These are phyloP conservation scores for Incurvaria masculella DNA, from an alignment of 2,888 invertebrate species.

Conservation along the genomic window DNA sequence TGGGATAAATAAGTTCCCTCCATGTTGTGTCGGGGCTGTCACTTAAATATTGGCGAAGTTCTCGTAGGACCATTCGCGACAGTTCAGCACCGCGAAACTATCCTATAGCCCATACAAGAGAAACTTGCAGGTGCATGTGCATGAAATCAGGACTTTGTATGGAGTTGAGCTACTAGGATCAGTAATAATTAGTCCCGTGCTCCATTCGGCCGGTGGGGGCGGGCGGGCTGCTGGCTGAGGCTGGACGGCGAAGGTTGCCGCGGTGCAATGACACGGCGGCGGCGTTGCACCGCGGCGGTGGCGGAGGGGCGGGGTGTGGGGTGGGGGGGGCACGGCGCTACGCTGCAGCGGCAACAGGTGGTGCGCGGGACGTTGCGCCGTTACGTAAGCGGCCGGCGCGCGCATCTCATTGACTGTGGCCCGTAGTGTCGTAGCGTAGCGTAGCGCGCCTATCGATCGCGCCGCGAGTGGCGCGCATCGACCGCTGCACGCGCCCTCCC, in stretches of 20 bases:
- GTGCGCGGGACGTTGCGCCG: constrained; percentile 16
- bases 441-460: constrained; percentile 16
- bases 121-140: no score
- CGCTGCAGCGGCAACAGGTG: neutral
- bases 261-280: constrained; percentile 45
- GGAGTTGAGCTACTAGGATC: no score
- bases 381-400: constrained; percentile 4
- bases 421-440: neutral
- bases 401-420: neutral
- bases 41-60: no score
- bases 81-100: no score
- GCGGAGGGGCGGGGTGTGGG: no score
- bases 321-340: neutral
- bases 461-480: neutral
- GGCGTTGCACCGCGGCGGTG: no score
- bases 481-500: constrained; percentile 25
- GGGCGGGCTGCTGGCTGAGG: constrained; percentile 60
- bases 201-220: constrained; percentile 62
- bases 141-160: no score
- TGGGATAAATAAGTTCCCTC: no score
- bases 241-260: constrained; percentile 55
- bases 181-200: no score
- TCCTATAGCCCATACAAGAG: no score
- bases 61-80: no score
- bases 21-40: no score